Evolutionary conservation across 2,797 vertebrate genomes (phyloP).

Genomic region (Eutrigla gurnardus): DNA sequence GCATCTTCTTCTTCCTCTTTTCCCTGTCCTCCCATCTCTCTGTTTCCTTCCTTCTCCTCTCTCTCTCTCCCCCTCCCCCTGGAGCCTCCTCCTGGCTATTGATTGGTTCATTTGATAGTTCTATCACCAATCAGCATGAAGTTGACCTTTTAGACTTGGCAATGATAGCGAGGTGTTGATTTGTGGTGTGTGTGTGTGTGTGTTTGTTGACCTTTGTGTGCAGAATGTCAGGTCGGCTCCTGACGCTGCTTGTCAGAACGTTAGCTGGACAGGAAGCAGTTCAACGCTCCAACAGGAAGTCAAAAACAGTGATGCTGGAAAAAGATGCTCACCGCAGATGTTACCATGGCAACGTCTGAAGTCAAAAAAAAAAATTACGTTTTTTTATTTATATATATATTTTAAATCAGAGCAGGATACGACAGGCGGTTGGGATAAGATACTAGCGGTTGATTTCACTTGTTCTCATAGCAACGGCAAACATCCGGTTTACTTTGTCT

Average conservation of each 20-base stretch:
- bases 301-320: background rate
- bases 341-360: too few relatives aligned
- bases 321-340: too few relatives aligned
- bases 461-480: too few relatives aligned
- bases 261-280: constrained; percentile 60
- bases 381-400: too few relatives aligned
- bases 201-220: constrained; percentile 91
- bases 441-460: too few relatives aligned
- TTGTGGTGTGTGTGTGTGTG: constrained; percentile 35
- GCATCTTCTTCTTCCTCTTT: constrained; percentile 9
- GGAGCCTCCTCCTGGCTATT: constrained; percentile 82
- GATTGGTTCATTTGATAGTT: constrained; percentile 99
- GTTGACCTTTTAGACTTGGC: constrained; percentile 97
- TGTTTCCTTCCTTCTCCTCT: background rate
- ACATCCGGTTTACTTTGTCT: too few relatives aligned
- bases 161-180: constrained; percentile 87
- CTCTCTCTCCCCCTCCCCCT: constrained; percentile 5
- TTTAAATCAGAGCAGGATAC: too few relatives aligned
- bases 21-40: background rate
- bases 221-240: constrained; percentile 94
- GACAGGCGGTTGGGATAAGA: too few relatives aligned
- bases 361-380: too few relatives aligned
- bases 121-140: constrained; percentile 97
- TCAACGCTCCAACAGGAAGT: constrained; percentile 54
- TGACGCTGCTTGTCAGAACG: constrained; percentile 91